Percentiles rank a stretch among this genome's conserved stretches.
Conservation (phyloP, 2,797 vertebrate species). For the Pteropus rufus region DNA sequence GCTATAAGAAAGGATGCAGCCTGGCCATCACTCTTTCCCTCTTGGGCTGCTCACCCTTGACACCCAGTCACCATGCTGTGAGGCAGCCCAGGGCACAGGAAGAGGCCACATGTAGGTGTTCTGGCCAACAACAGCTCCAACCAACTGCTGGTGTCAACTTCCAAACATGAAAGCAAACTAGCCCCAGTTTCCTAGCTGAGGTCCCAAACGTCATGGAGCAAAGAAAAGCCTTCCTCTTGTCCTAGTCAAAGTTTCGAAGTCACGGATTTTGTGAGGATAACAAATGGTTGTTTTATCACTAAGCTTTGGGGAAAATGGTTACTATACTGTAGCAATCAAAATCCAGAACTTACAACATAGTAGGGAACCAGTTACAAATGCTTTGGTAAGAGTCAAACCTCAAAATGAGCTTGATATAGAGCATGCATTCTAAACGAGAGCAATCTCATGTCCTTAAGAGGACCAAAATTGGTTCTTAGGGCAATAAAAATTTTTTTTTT, state of each 20-base stretch:
- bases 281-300: background rate
- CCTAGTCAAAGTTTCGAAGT: background rate
- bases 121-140: background rate
- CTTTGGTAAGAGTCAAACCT: background rate
- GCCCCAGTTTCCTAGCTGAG: background rate
- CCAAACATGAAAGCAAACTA: background rate
- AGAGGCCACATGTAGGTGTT: background rate
- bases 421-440: background rate
- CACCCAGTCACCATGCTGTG: background rate
- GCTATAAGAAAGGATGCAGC: background rate
- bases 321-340: background rate
- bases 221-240: background rate
- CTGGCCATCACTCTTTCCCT: background rate
- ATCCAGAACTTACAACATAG: background rate
- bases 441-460: background rate
- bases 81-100: background rate
- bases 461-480: background rate
- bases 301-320: background rate
- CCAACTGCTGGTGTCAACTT: background rate
- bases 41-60: background rate
- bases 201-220: background rate
- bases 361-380: background rate
- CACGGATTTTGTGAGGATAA: background rate
- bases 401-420: background rate
- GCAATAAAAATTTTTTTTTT: background rate